Conservation (phyloP, 2,888 invertebrate genomes). For the Eugnorisma glareosa region DNA sequence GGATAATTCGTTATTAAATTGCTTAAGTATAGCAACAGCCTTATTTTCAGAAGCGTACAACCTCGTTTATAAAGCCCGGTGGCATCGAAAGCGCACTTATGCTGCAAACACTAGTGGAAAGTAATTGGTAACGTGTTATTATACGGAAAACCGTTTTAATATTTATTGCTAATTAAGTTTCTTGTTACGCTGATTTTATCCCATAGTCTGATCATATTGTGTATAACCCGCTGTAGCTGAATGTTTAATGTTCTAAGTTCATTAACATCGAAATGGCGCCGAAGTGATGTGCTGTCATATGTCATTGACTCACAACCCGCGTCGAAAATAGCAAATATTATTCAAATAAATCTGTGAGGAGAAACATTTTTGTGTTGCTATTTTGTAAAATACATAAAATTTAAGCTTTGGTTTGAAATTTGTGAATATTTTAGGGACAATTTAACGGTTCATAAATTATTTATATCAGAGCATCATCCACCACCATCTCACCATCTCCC, state of each 20-base stretch:
- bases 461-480: slow-evolving; percentile 25
- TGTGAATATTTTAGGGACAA: slow-evolving; percentile 30
- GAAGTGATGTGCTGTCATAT: slow-evolving; percentile 27
- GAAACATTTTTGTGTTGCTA: slow-evolving; percentile 38
- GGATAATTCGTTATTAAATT: background rate
- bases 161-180: slow-evolving; percentile 41
- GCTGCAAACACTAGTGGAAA: slow-evolving; percentile 25
- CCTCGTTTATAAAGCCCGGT: slow-evolving; percentile 6
- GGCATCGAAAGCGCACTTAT: slow-evolving; percentile 15
- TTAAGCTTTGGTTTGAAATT: slow-evolving; percentile 13
- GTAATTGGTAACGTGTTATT: slow-evolving; percentile 17
- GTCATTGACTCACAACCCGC: slow-evolving; percentile 40
- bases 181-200: slow-evolving; percentile 31
- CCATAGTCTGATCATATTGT: slow-evolving; percentile 30
- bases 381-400: slow-evolving; percentile 21
- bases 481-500: no score
- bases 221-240: slow-evolving; percentile 21
- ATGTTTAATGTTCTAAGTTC: slow-evolving; percentile 40
- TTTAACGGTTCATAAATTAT: slow-evolving; percentile 36
- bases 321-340: slow-evolving; percentile 41
- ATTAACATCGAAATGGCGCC: slow-evolving; percentile 42
- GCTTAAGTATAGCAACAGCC: background rate
- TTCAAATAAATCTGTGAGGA: slow-evolving; percentile 37
- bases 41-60: slow-evolving; percentile 9
- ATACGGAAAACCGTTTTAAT: slow-evolving; percentile 26